Conservation (phyloP, 64 coral and sea anemone genomes). For the Pocillopora damicornis region DNA sequence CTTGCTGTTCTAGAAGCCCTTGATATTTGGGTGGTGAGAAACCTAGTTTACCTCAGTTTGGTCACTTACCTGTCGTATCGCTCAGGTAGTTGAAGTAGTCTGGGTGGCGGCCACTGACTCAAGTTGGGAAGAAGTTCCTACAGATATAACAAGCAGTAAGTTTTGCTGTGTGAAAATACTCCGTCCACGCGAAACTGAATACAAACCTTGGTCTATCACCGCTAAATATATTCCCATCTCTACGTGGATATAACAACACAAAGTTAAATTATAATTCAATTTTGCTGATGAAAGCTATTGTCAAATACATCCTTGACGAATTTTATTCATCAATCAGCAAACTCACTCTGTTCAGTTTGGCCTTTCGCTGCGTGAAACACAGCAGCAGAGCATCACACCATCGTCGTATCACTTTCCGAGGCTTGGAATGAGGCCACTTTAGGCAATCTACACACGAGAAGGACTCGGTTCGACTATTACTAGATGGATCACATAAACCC, state of each 20-base stretch:
- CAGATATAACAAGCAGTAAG: neutral
- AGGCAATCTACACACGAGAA: conserved; percentile 72
- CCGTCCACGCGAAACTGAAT: neutral
- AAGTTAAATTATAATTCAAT: too few species aligned
- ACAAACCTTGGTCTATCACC: neutral
- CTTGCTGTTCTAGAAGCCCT: neutral
- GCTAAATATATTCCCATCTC: too few species aligned
- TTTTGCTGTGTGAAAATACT: neutral
- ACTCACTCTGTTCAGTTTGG: conserved; percentile 43
- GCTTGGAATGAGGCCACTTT: conserved; percentile 69
- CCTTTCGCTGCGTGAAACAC: conserved; percentile 47
- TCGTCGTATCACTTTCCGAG: conserved; percentile 37
- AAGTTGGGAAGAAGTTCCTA: conserved; percentile 66
- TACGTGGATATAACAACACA: too few species aligned
- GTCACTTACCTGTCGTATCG: conserved; percentile 73
- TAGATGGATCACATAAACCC: conserved; percentile 52
- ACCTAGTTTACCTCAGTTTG: neutral
- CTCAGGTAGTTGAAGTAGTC: conserved; percentile 65
- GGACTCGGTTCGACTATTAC: neutral
- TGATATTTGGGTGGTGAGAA: neutral
- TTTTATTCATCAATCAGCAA: neutral
- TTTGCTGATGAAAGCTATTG: neutral
- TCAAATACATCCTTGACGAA: neutral
- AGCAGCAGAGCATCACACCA: conserved; percentile 70
- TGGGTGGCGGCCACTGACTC: conserved; percentile 68